phyloP scores from a whole-genome alignment of 2,797 vertebrate species.

The Malurus leucopterus region DNA sequence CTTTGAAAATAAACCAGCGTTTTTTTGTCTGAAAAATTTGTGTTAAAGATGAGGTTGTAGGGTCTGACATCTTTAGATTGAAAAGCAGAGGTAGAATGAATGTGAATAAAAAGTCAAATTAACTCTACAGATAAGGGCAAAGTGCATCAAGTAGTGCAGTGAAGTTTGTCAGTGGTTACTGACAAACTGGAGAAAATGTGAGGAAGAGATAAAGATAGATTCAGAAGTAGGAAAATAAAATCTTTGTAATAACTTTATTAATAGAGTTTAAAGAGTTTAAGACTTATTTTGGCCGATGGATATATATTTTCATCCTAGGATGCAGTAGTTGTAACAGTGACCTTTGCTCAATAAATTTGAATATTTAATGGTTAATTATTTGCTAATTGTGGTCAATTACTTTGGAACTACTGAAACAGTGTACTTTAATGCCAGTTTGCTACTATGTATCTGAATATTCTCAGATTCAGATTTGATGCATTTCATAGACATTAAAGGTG shows the following conservation, averaged over 20 bases:
- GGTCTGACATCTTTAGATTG: neutral
- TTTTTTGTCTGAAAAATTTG: neutral
- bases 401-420: neutral
- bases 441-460: neutral
- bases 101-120: neutral
- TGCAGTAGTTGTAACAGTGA: neutral
- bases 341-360: neutral
- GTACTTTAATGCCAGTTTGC: neutral
- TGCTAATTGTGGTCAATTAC: neutral
- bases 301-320: neutral
- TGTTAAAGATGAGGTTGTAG: neutral
- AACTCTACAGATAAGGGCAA: neutral
- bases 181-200: neutral
- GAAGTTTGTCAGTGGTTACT: neutral
- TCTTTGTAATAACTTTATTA: neutral
- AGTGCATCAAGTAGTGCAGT: neutral
- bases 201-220: neutral
- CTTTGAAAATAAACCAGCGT: neutral
- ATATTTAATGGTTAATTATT: neutral
- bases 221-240: neutral
- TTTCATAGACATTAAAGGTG: neutral
- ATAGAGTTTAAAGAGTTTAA: neutral
- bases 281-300: neutral
- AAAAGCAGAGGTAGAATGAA: neutral
- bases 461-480: neutral